Evolutionary conservation across 53 echinoderm and acorn worm genomes (phyloP), one percentile per base, ranked within the genome.

Genomic region (Astropecten irregularis): DNA sequence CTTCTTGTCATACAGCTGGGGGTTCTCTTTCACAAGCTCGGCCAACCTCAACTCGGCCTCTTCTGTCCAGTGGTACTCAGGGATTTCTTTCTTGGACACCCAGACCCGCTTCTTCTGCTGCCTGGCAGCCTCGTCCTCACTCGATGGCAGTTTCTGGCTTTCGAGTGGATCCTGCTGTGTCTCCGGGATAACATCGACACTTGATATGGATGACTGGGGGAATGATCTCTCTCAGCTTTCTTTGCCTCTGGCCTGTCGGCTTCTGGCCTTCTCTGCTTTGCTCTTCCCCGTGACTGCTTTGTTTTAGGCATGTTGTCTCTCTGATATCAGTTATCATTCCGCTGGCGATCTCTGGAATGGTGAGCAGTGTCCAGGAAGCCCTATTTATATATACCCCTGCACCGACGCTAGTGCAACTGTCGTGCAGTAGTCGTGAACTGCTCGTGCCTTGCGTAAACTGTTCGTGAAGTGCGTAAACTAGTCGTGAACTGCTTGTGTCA

Each of bases 161-260:
- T 42, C 42, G 42, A 42, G 42, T 42, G 11, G 42, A 42, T 42
- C 42, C 42, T 42, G 26, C 65, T 27, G 26, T 32, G 13, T 65
- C 65, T 29, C 65, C 32, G 65, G 31, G 60, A 85, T 84, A 69
- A 84, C 70, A 71, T 84, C 42, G 86, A 74, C 86, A 85, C 86
- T 79, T 87, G 87, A 53, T 81, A 81, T 70, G 71, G 67, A 79
- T 68, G 87, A 86, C 73, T 72, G 82, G 82, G 65, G 73, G 73
- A 73, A 73, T 31, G 72, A 62, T 73, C 55, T 73, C 85, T 84
- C 72, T 84, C 65, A 73, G 65, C 76, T 1, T 62, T 64, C 65
- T 74, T 73, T 85, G 63, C 65, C 85, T 84, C 85, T 72, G 85
- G 73, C 85, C 48, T 73, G 64, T 73, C 73, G 31, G 73, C 85